A percentile compares a stretch with the other conserved stretches of the same genome.
These are phyloP conservation scores for Callaeas wilsoni DNA, from an alignment of 2,113 vertebrate species.

Conservation along the genomic window DNA sequence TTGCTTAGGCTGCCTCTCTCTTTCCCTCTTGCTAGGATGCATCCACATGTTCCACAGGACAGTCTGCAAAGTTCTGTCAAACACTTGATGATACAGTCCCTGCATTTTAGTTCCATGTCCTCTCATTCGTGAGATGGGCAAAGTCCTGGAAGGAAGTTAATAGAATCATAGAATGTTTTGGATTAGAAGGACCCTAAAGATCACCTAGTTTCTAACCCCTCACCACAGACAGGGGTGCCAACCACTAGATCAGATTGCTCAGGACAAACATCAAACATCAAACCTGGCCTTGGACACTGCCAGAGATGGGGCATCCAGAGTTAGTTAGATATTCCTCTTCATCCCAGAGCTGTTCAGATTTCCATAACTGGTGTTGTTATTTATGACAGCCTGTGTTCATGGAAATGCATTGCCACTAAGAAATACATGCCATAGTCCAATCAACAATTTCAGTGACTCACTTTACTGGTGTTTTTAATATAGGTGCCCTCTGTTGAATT, in stretches of 20 bases:
- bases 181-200: neutral
- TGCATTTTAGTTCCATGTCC: neutral
- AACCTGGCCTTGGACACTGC: neutral
- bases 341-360: neutral
- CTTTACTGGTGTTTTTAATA: neutral
- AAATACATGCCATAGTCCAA: neutral
- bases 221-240: too few species aligned
- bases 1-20: neutral
- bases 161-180: neutral
- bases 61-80: neutral
- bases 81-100: neutral
- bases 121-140: neutral
- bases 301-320: neutral
- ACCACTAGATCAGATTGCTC: neutral
- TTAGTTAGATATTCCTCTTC: neutral
- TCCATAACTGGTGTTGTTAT: neutral
- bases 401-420: neutral
- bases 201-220: neutral
- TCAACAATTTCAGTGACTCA: neutral
- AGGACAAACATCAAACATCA: neutral
- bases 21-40: neutral
- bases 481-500: neutral
- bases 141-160: neutral
- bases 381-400: neutral
- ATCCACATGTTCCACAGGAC: neutral